A percentile compares a stretch with the other conserved stretches of the same genome.
These are phyloP conservation scores for Leptosomus discolor DNA, from an alignment of 2,113 vertebrate species.

Conservation along the genomic window DNA sequence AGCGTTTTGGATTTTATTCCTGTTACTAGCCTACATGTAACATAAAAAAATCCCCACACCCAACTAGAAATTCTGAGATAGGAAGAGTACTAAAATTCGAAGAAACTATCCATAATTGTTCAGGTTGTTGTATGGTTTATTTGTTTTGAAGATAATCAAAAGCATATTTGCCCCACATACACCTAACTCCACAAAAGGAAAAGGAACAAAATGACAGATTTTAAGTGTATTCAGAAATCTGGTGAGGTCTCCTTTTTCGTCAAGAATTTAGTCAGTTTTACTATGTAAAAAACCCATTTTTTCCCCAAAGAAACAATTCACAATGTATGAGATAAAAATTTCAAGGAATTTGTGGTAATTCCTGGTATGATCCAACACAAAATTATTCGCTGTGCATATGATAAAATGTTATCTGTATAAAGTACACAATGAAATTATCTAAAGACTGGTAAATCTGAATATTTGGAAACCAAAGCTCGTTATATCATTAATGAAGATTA, in stretches of 20 bases:
- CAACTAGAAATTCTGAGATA: background rate
- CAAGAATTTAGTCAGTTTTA: background rate
- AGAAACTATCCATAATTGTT: background rate
- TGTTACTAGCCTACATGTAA: background rate
- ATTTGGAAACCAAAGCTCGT: background rate
- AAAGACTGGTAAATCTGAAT: background rate
- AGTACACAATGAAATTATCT: background rate
- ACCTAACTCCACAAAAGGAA: background rate
- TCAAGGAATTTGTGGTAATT: background rate
- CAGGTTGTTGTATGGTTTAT: no score
- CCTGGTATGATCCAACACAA: background rate
- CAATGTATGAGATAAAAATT: background rate
- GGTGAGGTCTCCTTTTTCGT: background rate
- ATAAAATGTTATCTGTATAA: background rate
- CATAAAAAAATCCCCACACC: background rate
- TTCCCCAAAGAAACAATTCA: background rate
- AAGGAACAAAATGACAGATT: background rate
- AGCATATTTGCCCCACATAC: background rate
- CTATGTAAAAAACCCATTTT: background rate
- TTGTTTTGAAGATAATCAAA: background rate
- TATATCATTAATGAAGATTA: background rate
- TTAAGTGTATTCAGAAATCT: background rate
- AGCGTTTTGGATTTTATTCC: background rate
- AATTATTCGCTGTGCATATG: background rate
- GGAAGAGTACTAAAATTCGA: background rate